A percentile compares a stretch with the other conserved stretches of the same genome.
Evolutionary conservation across 2,113 vertebrate genomes (phyloP).

Genomic region (Coptodon bakossiorum): DNA sequence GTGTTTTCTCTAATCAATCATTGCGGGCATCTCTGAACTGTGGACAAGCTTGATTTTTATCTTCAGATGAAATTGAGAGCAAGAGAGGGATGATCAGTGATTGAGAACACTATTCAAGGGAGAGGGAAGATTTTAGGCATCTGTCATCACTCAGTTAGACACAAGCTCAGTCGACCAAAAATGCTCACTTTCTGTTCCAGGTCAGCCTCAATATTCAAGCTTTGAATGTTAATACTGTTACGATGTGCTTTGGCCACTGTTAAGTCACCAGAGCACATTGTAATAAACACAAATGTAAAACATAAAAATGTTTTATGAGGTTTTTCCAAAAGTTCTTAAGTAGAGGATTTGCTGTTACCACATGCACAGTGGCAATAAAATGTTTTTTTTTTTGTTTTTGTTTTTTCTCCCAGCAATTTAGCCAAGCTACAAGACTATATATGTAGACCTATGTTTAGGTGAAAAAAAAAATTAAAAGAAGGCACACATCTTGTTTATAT

Average conservation of each 20-base stretch:
- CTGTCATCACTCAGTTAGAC: background rate
- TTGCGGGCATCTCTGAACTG: background rate
- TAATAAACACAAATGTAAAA: background rate
- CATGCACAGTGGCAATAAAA: background rate
- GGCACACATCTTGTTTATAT: background rate
- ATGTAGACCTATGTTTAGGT: background rate
- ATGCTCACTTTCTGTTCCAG: background rate
- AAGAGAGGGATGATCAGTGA: slow-evolving; percentile 1
- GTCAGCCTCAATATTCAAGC: background rate
- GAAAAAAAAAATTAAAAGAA: background rate
- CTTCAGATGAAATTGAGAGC: background rate
- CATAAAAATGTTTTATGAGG: background rate
- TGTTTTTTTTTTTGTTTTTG: background rate
- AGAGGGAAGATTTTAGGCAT: background rate
- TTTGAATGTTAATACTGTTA: background rate
- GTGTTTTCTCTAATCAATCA: slow-evolving; percentile 33
- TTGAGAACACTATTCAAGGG: background rate
- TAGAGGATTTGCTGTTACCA: background rate
- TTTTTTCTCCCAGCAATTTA: background rate
- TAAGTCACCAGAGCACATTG: background rate
- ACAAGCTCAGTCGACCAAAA: background rate
- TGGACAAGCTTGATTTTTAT: background rate
- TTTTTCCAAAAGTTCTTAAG: background rate
- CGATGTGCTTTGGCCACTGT: background rate
- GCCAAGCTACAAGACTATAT: background rate